Evolutionary conservation across 2,113 vertebrate species (phyloP).

Genomic region (Sylvia atricapilla): DNA sequence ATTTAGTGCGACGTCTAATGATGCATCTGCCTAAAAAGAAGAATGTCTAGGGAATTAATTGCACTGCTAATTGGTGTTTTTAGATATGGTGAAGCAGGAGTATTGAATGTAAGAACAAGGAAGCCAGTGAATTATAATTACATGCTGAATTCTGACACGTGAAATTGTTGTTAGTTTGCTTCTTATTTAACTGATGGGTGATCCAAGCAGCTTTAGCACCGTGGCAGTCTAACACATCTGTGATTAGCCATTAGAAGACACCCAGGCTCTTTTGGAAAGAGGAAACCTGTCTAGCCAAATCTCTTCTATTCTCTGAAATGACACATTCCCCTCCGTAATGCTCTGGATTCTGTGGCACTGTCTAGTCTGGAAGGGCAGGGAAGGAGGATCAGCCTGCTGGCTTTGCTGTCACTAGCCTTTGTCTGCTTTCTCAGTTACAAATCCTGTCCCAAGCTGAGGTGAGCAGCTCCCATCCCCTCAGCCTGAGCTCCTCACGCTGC

Average conservation of each 20-base stretch:
- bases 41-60: constrained; percentile 60
- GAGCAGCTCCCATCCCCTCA: neutral
- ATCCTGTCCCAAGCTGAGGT: neutral
- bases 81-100: constrained; percentile 44
- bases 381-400: neutral
- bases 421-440: neutral
- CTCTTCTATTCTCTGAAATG: neutral
- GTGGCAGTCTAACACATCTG: neutral
- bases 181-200: constrained; percentile 11
- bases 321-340: neutral
- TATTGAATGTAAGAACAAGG: constrained; percentile 64
- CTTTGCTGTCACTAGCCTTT: neutral
- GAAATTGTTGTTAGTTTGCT: constrained; percentile 24
- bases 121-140: constrained; percentile 30
- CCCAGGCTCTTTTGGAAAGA: neutral
- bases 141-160: constrained; percentile 14
- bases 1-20: neutral
- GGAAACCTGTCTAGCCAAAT: neutral
- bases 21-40: constrained; percentile 41
- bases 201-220: constrained; percentile 20
- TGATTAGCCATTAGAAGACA: neutral
- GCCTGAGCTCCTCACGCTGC: neutral
- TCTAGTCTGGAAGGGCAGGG: neutral
- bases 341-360: neutral
- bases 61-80: constrained; percentile 47